These are phyloP conservation scores for Paratilapia polleni DNA, from an alignment of 2,113 vertebrate species.

Conservation along the genomic window DNA sequence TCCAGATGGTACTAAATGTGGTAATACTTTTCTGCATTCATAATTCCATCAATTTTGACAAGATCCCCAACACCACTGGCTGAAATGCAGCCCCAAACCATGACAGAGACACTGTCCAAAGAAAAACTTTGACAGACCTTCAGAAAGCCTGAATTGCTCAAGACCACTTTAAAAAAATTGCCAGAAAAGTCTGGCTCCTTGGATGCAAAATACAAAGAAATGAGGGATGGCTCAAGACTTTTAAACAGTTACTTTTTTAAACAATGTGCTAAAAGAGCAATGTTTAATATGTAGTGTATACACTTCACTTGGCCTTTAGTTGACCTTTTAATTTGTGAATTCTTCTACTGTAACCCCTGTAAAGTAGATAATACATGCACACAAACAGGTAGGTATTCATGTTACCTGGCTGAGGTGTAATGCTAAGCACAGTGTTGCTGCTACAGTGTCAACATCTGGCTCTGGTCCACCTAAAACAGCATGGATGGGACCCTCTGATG, in stretches of 20 bases:
- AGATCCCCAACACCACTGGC: too few relatives aligned
- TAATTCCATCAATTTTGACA: too few relatives aligned
- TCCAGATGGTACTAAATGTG: too few relatives aligned
- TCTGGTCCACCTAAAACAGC: constrained; percentile 88
- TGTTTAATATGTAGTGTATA: too few relatives aligned
- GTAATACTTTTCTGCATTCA: too few relatives aligned
- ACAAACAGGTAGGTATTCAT: background rate
- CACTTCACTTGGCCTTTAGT: too few relatives aligned
- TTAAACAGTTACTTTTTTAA: too few relatives aligned
- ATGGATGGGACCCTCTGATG: constrained; percentile 82
- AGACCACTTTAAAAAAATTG: background rate
- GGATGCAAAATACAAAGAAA: background rate
- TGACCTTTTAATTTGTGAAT: background rate
- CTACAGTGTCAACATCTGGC: constrained; percentile 89
- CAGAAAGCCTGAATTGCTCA: background rate
- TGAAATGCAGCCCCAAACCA: too few relatives aligned
- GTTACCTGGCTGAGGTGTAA: constrained; percentile 91
- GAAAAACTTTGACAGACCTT: background rate
- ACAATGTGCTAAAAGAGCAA: too few relatives aligned
- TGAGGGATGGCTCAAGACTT: background rate
- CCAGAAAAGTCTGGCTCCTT: background rate
- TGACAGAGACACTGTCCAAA: background rate
- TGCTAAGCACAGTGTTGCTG: constrained; percentile 88
- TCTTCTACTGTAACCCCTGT: background rate
- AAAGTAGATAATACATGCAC: background rate